Percentiles rank a stretch among this genome's conserved stretches.
Evolutionary conservation across 92 coral and sea anemone species (phyloP).

Genomic region (Pocillopora meandrina): DNA sequence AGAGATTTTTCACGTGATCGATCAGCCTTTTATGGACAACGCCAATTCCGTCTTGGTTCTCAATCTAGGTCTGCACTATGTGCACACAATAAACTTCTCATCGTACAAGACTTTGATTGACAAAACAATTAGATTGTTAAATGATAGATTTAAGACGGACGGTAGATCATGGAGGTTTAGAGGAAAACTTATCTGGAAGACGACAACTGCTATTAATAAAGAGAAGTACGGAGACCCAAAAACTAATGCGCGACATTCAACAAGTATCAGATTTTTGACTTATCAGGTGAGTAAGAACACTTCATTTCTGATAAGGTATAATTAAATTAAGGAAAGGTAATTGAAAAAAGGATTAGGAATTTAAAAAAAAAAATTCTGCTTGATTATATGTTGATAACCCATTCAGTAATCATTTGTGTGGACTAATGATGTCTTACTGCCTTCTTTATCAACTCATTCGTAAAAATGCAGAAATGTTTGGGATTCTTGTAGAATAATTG

Average conservation of each 20-base stretch:
- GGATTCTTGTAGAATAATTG: no score
- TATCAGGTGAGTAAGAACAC: constrained; percentile 61
- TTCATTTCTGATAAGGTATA: not conserved
- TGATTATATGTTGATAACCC: no score
- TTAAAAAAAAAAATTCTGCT: no score
- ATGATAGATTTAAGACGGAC: constrained; percentile 48
- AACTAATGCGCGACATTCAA: constrained; percentile 74
- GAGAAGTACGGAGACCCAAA: constrained; percentile 88
- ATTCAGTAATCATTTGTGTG: no score
- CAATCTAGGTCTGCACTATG: constrained; percentile 88
- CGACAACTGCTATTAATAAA: constrained; percentile 81
- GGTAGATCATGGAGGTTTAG: constrained; percentile 51
- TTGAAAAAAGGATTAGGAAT: no score
- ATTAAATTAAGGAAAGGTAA: no score
- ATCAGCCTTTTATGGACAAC: constrained; percentile 57
- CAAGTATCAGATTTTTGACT: constrained; percentile 71
- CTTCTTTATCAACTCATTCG: no score
- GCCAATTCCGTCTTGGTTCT: constrained; percentile 58
- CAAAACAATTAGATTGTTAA: constrained; percentile 68
- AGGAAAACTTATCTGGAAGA: constrained; percentile 82
- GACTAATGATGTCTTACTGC: no score
- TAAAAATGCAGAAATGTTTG: no score
- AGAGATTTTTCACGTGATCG: constrained; percentile 60
- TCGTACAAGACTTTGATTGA: constrained; percentile 56
- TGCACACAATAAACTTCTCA: constrained; percentile 80